Conservation (phyloP, 1,140 invertebrate species). For the Papilio machaon region DNA sequence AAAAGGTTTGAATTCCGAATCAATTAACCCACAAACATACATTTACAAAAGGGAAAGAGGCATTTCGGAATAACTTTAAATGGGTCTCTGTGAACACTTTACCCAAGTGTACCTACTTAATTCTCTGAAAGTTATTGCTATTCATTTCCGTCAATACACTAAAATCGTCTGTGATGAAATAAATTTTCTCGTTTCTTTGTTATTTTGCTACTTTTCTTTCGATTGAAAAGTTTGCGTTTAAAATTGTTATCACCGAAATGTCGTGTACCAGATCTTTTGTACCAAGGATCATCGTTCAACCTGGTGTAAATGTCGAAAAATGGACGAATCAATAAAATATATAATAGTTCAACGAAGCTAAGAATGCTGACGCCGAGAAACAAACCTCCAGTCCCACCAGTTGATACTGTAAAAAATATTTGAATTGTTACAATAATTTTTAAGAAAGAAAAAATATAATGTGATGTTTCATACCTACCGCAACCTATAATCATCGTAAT, state of each 20-base stretch:
- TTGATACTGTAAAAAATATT: constrained; percentile 81
- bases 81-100: no score
- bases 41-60: background rate
- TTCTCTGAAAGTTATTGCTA: background rate
- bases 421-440: no score
- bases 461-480: no score
- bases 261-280: constrained; percentile 67
- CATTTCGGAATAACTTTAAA: background rate
- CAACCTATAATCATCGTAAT: no score
- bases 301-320: constrained; percentile 72
- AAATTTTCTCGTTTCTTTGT: constrained; percentile 27
- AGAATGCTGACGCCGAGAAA: constrained; percentile 85
- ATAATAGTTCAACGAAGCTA: constrained; percentile 84
- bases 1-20: background rate
- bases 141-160: background rate
- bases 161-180: constrained; percentile 13
- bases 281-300: constrained; percentile 66
- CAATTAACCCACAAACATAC: no score
- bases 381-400: constrained; percentile 84
- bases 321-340: constrained; percentile 71
- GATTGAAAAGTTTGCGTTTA: constrained; percentile 44
- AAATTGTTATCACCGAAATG: constrained; percentile 65
- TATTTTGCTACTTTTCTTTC: background rate
- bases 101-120: background rate
- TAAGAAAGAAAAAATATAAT: no score